Evolutionary conservation across 1,140 invertebrate genomes (phyloP), one percentile per base, ranked within the genome.

Genomic region (Homalodisca vitripennis): DNA sequence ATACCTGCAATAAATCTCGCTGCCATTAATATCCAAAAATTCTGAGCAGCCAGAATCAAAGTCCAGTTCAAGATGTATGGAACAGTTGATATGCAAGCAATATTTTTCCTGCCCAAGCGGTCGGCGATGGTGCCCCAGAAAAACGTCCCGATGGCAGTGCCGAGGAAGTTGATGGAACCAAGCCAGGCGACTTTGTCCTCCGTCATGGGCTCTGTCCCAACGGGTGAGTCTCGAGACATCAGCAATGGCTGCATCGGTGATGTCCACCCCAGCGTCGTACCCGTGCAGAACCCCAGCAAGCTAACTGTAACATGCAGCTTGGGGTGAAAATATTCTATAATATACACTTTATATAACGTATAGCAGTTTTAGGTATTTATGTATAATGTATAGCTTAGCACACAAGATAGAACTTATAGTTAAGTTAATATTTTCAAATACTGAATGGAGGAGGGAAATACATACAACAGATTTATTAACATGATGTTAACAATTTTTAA

Each of bases 11-110:
- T 80, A 67, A 95, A 85, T 57, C 94, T 84, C 0, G 89, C 92
- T 53, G 87, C 74, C 66, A 89, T 88, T 20, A 92, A 77, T 79
- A 87, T 82, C 64, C 79, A 81, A 0, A 87, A 79, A 10, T 82
- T 82, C 13, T 80, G 81, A 3, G 88, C 84, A 71, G 87, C 84
- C 17, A 89, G 83, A 12, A 93, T 91, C 0, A 90, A 75, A 3
- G 86, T 26, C 91, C 92, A 97, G 68, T 91, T 92, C 14, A 90
- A 27, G 10, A 92, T 76, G 74, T 92, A 95, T 0, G 92, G 89
- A 1, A 89, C 57, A 0, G 88, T 82, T 26, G 92, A 83, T 0
- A 86, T 69, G 17, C 93, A 78, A 13, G 95, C 86, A 0, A 89
- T 86, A 20, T 82, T 82, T 73, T 91, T 91, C 24, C 94, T 80